Evolutionary conservation across 2,113 vertebrate species (phyloP), one percentile per base, ranked within the genome.

Genomic region (Chaetura pelagica): DNA sequence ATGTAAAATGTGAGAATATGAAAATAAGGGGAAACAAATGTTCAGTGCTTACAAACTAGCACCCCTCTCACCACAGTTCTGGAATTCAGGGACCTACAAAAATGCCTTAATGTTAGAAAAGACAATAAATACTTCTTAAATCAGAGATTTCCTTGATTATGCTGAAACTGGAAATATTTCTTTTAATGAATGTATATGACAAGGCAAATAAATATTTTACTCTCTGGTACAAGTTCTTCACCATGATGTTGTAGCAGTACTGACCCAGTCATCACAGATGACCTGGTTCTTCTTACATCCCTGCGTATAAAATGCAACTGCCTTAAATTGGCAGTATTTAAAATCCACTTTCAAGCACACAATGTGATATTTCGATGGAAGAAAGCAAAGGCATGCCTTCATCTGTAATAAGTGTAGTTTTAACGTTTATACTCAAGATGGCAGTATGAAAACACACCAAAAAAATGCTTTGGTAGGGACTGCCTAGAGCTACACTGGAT

Each of bases 371-470:
- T 24, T 73, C 32, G 42, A 26, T 27, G 9, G 11, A 46, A 40
- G 51, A 40, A 49, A 80, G 32, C 24, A 59, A 90, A 77, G 40
- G 29, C 9, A 4, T 27, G 29, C 3, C 14, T 34, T 4, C 13
- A 9, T 9, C 10, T 18, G 14, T 34, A 77, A 1, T 29, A 79
- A 27, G 2, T 81, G 82, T 54, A 44, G 42, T 84, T 95, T 91
- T 88, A 40, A 80, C 6, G 29, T 2, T 85, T 81, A 4, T 10
- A 11, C 97, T 95, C 79, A 64, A 94, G 96, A 94, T 97, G 97
- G 97, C 97, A 97, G 91, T 87, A 95, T 15, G 22, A 49, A 95
- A 97, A 81, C 87, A 90, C 46, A n/a, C 38, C 38, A 13, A 87
- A 96, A 13, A 87, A 93, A 63, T 8, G 3, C 10, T 72, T 79